These are phyloP conservation scores for Eupithecia exiguata DNA, from an alignment of 2,888 invertebrate species.

Conservation along the genomic window DNA sequence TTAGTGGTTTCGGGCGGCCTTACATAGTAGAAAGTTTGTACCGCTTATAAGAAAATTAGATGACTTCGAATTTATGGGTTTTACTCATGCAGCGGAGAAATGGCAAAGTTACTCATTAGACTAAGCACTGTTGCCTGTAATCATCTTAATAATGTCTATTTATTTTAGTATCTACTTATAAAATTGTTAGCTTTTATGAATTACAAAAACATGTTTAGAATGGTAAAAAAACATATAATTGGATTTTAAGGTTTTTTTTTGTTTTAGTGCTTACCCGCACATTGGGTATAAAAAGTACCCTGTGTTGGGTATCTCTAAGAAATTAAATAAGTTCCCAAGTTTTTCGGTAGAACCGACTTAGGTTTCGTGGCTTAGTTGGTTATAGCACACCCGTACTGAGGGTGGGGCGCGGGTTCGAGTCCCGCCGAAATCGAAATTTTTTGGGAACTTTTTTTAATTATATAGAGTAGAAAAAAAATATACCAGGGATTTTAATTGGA, in stretches of 20 bases:
- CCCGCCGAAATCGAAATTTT: no score
- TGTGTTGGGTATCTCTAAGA: no score
- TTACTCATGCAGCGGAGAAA: neutral
- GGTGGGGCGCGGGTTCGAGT: no score
- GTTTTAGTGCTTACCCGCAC: no score
- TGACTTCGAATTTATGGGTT: conserved; percentile 21
- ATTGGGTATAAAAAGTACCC: no score
- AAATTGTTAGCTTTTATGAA: neutral
- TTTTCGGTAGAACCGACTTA: no score
- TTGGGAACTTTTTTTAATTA: no score
- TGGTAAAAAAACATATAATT: neutral
- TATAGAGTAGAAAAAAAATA: neutral
- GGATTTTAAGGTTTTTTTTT: no score
- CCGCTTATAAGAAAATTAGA: conserved; percentile 11
- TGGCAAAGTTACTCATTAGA: neutral
- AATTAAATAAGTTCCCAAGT: no score
- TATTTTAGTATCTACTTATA: neutral
- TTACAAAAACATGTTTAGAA: neutral
- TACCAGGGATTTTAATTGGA: neutral
- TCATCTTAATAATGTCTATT: neutral
- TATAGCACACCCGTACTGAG: no score
- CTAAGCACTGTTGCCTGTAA: neutral
- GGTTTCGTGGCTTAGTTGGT: no score
- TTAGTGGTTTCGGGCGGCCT: conserved; percentile 32
- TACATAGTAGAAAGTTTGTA: conserved; percentile 26